Evolutionary conservation across 2,888 invertebrate genomes (phyloP), one percentile per base, ranked within the genome.

Genomic region (Rambutsinella grinnellia): DNA sequence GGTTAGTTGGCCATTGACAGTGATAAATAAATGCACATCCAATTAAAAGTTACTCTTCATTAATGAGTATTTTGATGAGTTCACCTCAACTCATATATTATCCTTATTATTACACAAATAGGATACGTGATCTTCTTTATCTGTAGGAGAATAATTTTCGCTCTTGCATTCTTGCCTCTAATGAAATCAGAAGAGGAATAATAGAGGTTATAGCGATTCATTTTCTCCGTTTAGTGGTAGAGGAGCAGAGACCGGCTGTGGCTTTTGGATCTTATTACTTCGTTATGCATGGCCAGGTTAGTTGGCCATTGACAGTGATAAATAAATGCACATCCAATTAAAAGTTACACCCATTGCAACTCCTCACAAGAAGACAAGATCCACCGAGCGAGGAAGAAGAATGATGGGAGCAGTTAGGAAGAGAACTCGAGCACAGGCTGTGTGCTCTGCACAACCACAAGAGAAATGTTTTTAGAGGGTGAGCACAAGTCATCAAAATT

Each of bases 281-380:
- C 13, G 5, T 13, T 36, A 36, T 36, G 49, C 70, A 56, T 53
- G 46, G 70, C 62, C 70, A 62, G 65, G 54, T 67, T 57, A 66
- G 46, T 72, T 72, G 66, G 60, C 66, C 72, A 72, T 72, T 72
- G 72, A 72, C 72, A 72, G 72, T 72, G 66, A 72, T 72, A 72
- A 66, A 72, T 72, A 72, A 72, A 72, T 72, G 72, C 72, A 72
- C 72, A 72, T 72, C 72, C 72, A 72, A 72, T 72, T 72, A 72
- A 72, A 72, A 72, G 72, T 72, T 72, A 72, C 72, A 72, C 72
- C 72, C 72, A 72, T 65, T 71, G 57, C 70, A 70, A 56, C 62
- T 71, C 65, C 65, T 63, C 63, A 71, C 54, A 65, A 36, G 36
- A 36, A 36, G 36, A 36, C n/a, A n/a, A n/a, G n/a, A n/a, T n/a